Base-by-base conservation (phyloP, 1,140 invertebrate species). In the Bemisia tabaci region DNA sequence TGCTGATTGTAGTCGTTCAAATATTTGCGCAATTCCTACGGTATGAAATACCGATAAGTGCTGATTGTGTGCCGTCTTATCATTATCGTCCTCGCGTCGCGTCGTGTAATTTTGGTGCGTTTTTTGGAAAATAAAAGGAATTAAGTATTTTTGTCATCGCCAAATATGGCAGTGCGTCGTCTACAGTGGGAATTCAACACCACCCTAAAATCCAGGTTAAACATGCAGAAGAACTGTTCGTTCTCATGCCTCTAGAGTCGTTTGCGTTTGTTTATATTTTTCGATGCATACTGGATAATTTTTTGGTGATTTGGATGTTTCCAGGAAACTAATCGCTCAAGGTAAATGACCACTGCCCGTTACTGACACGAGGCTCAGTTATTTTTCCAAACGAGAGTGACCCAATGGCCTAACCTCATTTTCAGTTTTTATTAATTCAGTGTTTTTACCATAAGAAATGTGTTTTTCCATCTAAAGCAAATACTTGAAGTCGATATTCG, bases 81-180 rank as follows among this genome's bases (percentile, higher is more conserved):
- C n/a, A n/a, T n/a, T n/a, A n/a, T n/a, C n/a, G n/a, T n/a, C n/a
- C n/a, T n/a, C n/a, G n/a, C n/a, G n/a, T n/a, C n/a, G n/a, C n/a
- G n/a, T n/a, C n/a, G n/a, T n/a, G n/a, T n/a, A n/a, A 5, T 48
- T 48, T 17, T 48, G 33, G 33, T 48, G 33, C 33, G 33, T 48
- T 48, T 48, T 48, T 48, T 48, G 17, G 33, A 48, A 48, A 48
- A 48, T 5, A 48, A 48, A 17, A 48, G 17, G 33, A 48, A 48
- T 9, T 48, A 48, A 48, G 33, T 64, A 39, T 64, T 64, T 39
- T 26, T 39, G 33, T 60, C 65, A 66, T 66, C 61, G 65, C 65
- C 65, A 66, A 66, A 66, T 66, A 66, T 60, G 65, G 65, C 65
- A 60, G 65, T 66, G 65, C 60, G 65, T 60, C 33, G 2, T 60